Conservation (phyloP, 2,113 vertebrate species). For the Protobothrops flavoviridis region DNA sequence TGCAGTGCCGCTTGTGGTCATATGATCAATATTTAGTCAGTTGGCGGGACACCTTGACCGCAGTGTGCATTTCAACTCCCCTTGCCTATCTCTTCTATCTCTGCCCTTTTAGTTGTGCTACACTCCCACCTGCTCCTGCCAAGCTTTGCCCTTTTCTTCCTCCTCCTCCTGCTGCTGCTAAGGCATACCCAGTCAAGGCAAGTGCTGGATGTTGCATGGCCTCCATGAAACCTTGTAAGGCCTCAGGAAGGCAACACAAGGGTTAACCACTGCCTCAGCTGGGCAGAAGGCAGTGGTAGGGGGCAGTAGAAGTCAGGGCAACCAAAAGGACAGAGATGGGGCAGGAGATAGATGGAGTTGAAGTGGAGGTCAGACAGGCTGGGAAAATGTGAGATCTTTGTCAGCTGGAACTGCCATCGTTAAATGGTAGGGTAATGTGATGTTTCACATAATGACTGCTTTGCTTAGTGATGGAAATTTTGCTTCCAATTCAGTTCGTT, state of each 20-base stretch:
- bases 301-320: background rate
- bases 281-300: background rate
- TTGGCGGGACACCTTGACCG: background rate
- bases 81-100: background rate
- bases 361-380: background rate
- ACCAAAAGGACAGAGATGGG: background rate
- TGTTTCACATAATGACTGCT: background rate
- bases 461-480: background rate
- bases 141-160: background rate
- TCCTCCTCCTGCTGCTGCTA: background rate
- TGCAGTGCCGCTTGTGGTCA: background rate
- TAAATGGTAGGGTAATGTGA: background rate
- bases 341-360: background rate
- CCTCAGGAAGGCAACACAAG: background rate
- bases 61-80: background rate
- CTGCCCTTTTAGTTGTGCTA: background rate
- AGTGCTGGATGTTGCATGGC: background rate
- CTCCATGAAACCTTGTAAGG: background rate
- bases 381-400: background rate
- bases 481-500: background rate
- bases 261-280: background rate
- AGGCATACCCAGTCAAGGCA: background rate
- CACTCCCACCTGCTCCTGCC: background rate
- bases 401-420: background rate
- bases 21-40: background rate